Evolutionary conservation across 1,140 invertebrate genomes (phyloP).

Genomic region (Acromyrmex charruanus): DNA sequence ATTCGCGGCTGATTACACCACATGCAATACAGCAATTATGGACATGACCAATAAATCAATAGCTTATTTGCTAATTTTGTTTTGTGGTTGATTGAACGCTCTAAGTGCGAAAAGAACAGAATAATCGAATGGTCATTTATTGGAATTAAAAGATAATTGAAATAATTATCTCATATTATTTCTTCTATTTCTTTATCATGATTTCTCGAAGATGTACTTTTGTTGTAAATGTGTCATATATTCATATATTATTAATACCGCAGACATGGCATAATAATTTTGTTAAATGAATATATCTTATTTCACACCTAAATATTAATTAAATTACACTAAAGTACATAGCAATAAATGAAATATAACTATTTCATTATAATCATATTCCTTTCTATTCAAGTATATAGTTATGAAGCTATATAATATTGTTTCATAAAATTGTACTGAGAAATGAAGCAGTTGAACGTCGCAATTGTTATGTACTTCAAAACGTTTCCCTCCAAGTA

Average conservation of each 20-base stretch:
- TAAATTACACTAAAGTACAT: constrained; percentile 6
- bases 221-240: neutral
- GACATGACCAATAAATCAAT: neutral
- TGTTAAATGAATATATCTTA: neutral
- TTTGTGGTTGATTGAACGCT: too few relatives aligned
- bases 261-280: neutral
- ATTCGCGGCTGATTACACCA: neutral
- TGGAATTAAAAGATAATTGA: neutral
- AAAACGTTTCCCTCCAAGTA: constrained; percentile 34
- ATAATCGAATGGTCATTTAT: neutral
- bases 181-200: neutral
- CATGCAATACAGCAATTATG: constrained; percentile 3
- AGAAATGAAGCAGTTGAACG: constrained; percentile 35
- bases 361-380: constrained; percentile 6
- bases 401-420: constrained; percentile 11
- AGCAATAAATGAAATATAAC: neutral
- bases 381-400: constrained; percentile 12
- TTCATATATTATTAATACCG: neutral
- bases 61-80: neutral
- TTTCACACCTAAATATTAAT: neutral
- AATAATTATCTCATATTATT: neutral
- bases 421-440: constrained; percentile 11
- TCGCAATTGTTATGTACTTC: constrained; percentile 41
- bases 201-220: neutral
- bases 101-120: neutral